A percentile compares a stretch with the other conserved stretches of the same genome.
These are phyloP conservation scores for Drepana arcuata DNA, from an alignment of 1,140 invertebrate species.

Conservation along the genomic window DNA sequence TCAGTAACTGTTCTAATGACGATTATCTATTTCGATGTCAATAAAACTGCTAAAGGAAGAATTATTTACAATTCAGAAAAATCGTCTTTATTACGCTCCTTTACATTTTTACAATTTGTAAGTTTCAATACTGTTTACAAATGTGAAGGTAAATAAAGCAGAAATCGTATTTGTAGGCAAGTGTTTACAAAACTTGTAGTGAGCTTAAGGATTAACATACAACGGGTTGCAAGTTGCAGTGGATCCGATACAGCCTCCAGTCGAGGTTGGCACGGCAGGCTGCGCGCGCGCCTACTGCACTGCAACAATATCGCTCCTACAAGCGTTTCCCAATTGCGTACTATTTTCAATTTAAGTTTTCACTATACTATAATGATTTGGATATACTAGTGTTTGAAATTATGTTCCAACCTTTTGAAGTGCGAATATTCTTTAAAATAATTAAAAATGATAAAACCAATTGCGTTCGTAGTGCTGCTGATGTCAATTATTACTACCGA, in stretches of 20 bases:
- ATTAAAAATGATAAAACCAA: slow-evolving; percentile 28
- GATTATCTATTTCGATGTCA: too few species aligned
- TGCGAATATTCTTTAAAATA: slow-evolving; percentile 3
- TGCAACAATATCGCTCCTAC: too few species aligned
- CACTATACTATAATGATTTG: too few species aligned
- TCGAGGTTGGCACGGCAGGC: slow-evolving; percentile 43
- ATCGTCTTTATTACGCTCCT: too few species aligned
- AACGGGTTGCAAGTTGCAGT: slow-evolving; percentile 51
- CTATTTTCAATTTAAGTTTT: too few species aligned
- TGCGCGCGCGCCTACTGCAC: slow-evolving; percentile 55
- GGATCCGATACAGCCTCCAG: slow-evolving; percentile 53
- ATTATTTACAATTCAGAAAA: too few species aligned
- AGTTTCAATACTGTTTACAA: too few species aligned
- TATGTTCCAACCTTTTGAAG: slow-evolving; percentile 9
- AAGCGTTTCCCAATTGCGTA: too few species aligned
- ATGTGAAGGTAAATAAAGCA: slow-evolving; percentile 9
- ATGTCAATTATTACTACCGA: slow-evolving; percentile 20
- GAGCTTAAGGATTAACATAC: slow-evolving; percentile 50
- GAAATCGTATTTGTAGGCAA: slow-evolving; percentile 20
- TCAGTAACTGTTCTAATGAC: too few species aligned
- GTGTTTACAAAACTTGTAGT: slow-evolving; percentile 38
- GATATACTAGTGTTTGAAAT: too few species aligned
- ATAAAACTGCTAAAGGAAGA: too few species aligned
- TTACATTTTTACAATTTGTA: too few species aligned
- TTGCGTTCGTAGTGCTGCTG: slow-evolving; percentile 14